These are phyloP conservation scores for Anas capensis DNA, from an alignment of 2,797 vertebrate genomes.

Conservation along the genomic window DNA sequence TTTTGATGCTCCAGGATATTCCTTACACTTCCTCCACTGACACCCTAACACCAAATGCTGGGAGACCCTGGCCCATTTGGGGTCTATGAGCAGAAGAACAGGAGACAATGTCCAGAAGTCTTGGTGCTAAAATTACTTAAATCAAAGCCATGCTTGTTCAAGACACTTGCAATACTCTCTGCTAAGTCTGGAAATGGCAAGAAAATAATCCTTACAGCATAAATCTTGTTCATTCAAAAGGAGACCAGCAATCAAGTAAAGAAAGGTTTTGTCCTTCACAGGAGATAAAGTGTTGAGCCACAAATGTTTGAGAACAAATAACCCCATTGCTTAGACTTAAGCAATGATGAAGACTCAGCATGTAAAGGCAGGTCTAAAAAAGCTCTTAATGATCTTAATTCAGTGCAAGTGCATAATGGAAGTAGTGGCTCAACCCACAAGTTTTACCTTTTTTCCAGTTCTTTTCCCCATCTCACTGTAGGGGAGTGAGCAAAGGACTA, in stretches of 20 bases:
- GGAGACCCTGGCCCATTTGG: background rate
- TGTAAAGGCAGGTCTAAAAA: background rate
- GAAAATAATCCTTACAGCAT: background rate
- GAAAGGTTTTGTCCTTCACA: background rate
- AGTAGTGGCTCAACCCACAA: background rate
- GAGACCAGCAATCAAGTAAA: background rate
- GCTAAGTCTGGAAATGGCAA: background rate
- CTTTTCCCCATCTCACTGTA: too few species aligned
- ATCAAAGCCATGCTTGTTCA: background rate
- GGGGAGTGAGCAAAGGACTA: too few species aligned
- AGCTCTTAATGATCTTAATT: rapidly evolving
- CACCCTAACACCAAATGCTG: background rate
- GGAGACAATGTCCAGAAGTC: background rate
- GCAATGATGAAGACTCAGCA: background rate
- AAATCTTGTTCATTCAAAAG: background rate
- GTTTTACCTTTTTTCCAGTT: too few species aligned
- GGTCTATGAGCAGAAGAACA: background rate
- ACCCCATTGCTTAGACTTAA: background rate
- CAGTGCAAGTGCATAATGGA: background rate
- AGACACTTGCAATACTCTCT: background rate
- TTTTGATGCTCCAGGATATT: background rate
- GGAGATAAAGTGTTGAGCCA: background rate
- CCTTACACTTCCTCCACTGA: background rate
- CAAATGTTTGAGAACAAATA: background rate
- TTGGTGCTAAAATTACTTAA: background rate